Evolutionary conservation across 30 jellyfish, hydroid and myxozoan species (phyloP), one percentile per base, ranked within the genome.

Genomic region (Cassiopea xamachana): DNA sequence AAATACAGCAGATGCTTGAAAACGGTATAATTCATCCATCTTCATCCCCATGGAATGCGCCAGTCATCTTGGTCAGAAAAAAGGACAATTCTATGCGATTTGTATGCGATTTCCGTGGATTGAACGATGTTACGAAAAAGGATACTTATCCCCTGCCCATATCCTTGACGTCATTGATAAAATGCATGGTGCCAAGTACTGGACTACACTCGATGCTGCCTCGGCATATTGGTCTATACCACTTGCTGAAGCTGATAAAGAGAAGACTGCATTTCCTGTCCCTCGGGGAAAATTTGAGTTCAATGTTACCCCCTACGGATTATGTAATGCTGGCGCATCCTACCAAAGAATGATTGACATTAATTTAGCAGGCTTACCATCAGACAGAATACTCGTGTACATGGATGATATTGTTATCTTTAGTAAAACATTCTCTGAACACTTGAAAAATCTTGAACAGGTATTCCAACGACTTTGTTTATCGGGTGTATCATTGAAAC

Each of bases 81-180:
- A 85, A 85, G 60, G 88, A 85, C 93, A 50, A 71, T n/a, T 5
- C 88, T 49, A 85, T 50, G 77, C 77, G 78, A 9, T 85, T 85
- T 48, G 89, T 86, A 27, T 86, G 82, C 69, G 94, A 86, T 75
- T 86, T 86, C 67, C 88, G 90, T 18, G 89, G 89, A 13, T 81
- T 86, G 43, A 74, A 76, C 64, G 48, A 86, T 50, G 61, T 51
- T 60, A 74, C 90, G 4, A 86, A 74, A 80, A 75, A 76, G 68
- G 94, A 55, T 64, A 14, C 90, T 10, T 86, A 86, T 59, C 94
- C 94, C 46, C 90, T 86, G 27, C 94, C 94, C 94, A 86, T 43
- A 86, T 86, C 64, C 82, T 82, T 8, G 94, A 75, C 70, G 94
- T 86, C 85, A 75, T 46, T 19, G 7, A 19, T 17, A 51, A 51